Percentiles rank a stretch among this genome's conserved stretches.
Evolutionary conservation across 2,797 vertebrate genomes (phyloP).

Genomic region (Clangula hyemalis): DNA sequence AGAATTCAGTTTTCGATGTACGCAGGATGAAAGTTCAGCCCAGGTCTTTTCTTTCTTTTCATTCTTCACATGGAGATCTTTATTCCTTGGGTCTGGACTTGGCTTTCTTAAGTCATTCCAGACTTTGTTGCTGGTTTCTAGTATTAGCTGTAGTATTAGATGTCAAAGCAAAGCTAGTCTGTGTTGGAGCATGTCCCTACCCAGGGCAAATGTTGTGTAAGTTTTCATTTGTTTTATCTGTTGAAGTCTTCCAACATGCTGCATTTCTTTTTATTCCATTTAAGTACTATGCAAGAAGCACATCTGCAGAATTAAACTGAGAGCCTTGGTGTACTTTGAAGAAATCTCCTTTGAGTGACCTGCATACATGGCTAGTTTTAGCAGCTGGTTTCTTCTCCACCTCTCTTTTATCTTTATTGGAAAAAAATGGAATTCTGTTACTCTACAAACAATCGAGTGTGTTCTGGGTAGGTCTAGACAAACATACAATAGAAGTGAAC

Average conservation of each 20-base stretch:
- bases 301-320: not conserved
- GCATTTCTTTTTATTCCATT: not conserved
- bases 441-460: slow-evolving; percentile 8
- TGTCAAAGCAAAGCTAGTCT: not conserved
- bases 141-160: not conserved
- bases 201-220: not conserved
- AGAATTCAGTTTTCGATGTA: not conserved
- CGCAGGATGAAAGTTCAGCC: not conserved
- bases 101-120: not conserved
- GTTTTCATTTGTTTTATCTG: not conserved
- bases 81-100: not conserved
- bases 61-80: not conserved
- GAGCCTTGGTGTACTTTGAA: not conserved
- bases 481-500: slow-evolving; percentile 6
- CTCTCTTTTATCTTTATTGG: slow-evolving; percentile 10
- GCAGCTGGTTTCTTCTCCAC: slow-evolving; percentile 20
- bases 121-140: not conserved
- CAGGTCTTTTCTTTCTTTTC: not conserved
- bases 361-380: not conserved
- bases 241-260: not conserved
- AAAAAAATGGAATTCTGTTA: slow-evolving; percentile 31
- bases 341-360: not conserved
- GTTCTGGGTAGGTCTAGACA: slow-evolving; percentile 11
- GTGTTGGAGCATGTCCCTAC: not conserved
- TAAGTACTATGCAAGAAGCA: not conserved